A percentile compares a stretch with the other conserved stretches of the same genome.
Conservation (phyloP, 2,888 invertebrate genomes). For the Drosophila pseudotalamancana region DNA sequence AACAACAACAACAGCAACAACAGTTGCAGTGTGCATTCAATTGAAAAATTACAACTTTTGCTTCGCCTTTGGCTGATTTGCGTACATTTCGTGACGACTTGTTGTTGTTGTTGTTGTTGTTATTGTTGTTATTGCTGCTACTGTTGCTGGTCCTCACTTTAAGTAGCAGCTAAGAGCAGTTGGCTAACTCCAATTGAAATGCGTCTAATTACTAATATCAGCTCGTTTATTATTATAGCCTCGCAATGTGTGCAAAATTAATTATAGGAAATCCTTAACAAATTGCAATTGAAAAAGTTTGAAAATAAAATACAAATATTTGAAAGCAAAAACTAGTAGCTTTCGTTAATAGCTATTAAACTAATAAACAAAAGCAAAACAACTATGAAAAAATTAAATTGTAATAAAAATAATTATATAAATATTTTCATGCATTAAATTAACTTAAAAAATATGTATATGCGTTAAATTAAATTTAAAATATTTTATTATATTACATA, state of each 20-base stretch:
- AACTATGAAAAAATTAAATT: neutral
- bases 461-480: too few species aligned
- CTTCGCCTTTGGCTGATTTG: constrained; percentile 70
- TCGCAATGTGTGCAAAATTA: constrained; percentile 20
- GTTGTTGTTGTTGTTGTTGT: constrained; percentile 20
- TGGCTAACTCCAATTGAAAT: constrained; percentile 38
- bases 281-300: constrained; percentile 17
- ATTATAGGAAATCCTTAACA: constrained; percentile 18
- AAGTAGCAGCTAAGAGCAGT: constrained; percentile 30
- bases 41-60: constrained; percentile 78
- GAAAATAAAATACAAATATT: constrained; percentile 5
- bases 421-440: too few species aligned
- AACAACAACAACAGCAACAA: constrained; percentile 28
- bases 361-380: too few species aligned
- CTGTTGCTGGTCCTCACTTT: constrained; percentile 11
- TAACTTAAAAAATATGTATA: too few species aligned
- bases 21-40: constrained; percentile 69
- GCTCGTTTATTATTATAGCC: constrained; percentile 28
- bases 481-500: too few species aligned
- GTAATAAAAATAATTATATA: neutral
- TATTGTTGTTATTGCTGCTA: constrained; percentile 7
- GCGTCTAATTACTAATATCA: constrained; percentile 55
- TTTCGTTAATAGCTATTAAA: too few species aligned
- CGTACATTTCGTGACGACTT: constrained; percentile 67
- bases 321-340: too few species aligned